These are phyloP conservation scores for Galago senegalensis DNA, from an alignment of 2,797 vertebrate genomes.

Conservation along the genomic window DNA sequence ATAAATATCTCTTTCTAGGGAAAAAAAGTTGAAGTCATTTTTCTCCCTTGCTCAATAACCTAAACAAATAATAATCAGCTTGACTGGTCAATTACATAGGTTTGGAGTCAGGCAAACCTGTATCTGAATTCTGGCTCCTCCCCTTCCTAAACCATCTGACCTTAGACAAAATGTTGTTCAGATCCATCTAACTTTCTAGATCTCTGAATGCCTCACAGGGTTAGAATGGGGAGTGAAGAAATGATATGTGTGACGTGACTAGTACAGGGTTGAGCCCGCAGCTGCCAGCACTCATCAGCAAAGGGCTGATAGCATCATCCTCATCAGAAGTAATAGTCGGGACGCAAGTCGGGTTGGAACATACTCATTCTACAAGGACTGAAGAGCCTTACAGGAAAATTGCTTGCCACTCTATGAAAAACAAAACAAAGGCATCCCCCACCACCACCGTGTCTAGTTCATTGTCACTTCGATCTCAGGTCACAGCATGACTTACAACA, in stretches of 20 bases:
- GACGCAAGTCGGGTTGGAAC: background rate
- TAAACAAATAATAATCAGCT: constrained; percentile 1
- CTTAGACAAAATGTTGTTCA: background rate
- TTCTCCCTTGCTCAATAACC: background rate
- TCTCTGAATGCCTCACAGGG: background rate
- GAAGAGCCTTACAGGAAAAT: background rate
- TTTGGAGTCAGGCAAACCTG: background rate
- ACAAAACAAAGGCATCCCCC: background rate
- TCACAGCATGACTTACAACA: background rate
- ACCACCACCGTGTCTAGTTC: too few species aligned
- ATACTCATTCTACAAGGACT: background rate
- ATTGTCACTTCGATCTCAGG: background rate
- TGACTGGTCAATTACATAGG: background rate
- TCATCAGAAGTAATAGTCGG: background rate
- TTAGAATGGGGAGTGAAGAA: background rate
- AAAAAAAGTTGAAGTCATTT: background rate
- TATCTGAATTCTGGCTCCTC: background rate
- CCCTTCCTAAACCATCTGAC: background rate
- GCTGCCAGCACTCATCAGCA: background rate
- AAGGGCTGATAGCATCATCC: background rate
- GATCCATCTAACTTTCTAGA: background rate
- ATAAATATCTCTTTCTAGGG: background rate
- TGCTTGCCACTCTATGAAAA: background rate
- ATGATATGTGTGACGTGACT: background rate
- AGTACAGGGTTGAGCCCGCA: background rate